Percentiles rank a stretch among this genome's conserved stretches.
phyloP scores from a whole-genome alignment of 2,888 invertebrate species.

The Yponomeuta sedellus region DNA sequence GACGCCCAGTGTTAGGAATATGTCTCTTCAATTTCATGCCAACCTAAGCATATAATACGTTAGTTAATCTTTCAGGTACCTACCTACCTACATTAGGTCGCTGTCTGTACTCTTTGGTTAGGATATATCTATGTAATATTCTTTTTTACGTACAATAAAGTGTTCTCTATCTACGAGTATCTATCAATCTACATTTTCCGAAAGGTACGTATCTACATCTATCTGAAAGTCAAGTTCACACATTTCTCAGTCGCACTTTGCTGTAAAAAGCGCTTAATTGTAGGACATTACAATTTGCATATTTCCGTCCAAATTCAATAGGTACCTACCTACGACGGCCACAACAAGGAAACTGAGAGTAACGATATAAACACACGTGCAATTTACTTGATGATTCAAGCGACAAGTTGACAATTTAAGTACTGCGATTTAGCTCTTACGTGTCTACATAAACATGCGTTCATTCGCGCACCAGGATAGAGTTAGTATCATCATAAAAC shows the following conservation, averaged over 20 bases:
- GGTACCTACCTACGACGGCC: not conserved
- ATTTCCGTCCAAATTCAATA: not conserved
- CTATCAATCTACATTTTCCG: too few species aligned
- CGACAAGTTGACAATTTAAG: not conserved
- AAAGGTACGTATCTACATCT: too few species aligned
- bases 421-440: not conserved
- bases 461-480: not conserved
- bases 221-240: not conserved
- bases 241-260: not conserved
- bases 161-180: too few species aligned
- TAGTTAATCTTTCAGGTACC: too few species aligned
- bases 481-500: too few species aligned
- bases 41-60: too few species aligned
- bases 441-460: not conserved
- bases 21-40: too few species aligned
- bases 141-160: too few species aligned
- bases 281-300: not conserved
- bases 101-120: too few species aligned
- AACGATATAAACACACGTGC: not conserved
- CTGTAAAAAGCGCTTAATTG: not conserved
- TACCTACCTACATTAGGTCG: too few species aligned
- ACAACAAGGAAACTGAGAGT: not conserved
- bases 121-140: too few species aligned
- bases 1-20: too few species aligned
- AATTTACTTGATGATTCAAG: not conserved